Conservation (phyloP, 2,888 invertebrate genomes). For the Drosophila gaucha region DNA sequence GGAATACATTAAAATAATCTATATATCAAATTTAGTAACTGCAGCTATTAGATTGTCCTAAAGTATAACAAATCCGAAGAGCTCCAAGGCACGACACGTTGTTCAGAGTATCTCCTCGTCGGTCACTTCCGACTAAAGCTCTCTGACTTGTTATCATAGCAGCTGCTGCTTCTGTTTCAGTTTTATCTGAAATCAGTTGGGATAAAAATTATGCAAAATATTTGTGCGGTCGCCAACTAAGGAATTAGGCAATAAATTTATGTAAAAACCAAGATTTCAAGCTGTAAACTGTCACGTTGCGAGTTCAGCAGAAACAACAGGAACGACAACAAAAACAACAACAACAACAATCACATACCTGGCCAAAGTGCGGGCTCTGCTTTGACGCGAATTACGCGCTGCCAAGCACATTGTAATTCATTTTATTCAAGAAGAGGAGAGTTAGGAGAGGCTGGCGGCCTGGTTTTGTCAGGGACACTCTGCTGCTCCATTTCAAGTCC, state of each 20-base stretch:
- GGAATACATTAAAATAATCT: no score
- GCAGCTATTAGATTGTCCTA: no score
- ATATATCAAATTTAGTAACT: no score
- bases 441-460: neutral
- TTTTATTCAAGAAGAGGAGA: constrained; percentile 53
- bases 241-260: constrained; percentile 72
- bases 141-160: neutral
- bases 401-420: constrained; percentile 70
- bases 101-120: neutral
- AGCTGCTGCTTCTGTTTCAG: neutral
- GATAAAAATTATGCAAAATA: constrained; percentile 53
- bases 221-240: constrained; percentile 22
- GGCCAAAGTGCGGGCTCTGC: constrained; percentile 32
- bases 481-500: constrained; percentile 60
- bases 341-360: constrained; percentile 3
- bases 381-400: constrained; percentile 71
- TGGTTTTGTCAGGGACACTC: constrained; percentile 1
- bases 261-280: constrained; percentile 51
- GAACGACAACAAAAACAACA: constrained; percentile 8
- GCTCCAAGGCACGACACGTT: neutral
- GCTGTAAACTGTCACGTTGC: constrained; percentile 47
- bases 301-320: constrained; percentile 32
- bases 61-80: no score
- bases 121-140: neutral
- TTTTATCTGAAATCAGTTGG: constrained; percentile 37